These are phyloP conservation scores for Drosophila nikananu DNA, from an alignment of 1,140 invertebrate genomes.

Conservation along the genomic window DNA sequence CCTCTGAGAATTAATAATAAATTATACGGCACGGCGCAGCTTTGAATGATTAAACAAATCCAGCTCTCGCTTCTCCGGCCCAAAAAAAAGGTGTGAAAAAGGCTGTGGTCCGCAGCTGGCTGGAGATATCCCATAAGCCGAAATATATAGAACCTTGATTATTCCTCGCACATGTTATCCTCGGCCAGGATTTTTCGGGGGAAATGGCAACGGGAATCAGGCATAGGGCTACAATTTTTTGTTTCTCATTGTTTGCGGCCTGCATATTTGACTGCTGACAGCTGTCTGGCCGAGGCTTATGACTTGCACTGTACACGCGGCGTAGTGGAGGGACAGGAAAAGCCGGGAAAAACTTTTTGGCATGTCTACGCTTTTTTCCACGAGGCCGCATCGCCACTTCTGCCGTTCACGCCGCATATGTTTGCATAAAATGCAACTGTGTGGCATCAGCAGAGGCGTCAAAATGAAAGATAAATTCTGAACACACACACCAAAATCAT, in stretches of 20 bases:
- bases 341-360: constrained; percentile 46
- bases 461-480: constrained; percentile 79
- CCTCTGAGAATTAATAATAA: constrained; percentile 72
- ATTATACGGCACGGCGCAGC: constrained; percentile 30
- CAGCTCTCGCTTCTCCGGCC: not conserved
- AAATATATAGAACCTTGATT: constrained; percentile 14
- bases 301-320: constrained; percentile 11
- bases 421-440: constrained; percentile 74
- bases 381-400: constrained; percentile 40
- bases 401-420: constrained; percentile 68
- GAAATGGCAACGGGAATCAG: constrained; percentile 26
- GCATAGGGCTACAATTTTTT: constrained; percentile 13
- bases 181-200: constrained; percentile 19
- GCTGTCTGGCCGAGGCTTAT: constrained; percentile 55
- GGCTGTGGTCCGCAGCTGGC: constrained; percentile 5
- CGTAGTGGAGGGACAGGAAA: not conserved
- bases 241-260: constrained; percentile 43
- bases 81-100: constrained; percentile 49
- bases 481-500: constrained; percentile 45
- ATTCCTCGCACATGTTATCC: constrained; percentile 42
- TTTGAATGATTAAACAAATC: constrained; percentile 45
- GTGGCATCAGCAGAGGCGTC: constrained; percentile 45
- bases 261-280: constrained; percentile 78
- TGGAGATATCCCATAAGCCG: constrained; percentile 4
- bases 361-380: constrained; percentile 38